Evolutionary conservation across 2,797 vertebrate genomes (phyloP).

Genomic region (Spatula clypeata): DNA sequence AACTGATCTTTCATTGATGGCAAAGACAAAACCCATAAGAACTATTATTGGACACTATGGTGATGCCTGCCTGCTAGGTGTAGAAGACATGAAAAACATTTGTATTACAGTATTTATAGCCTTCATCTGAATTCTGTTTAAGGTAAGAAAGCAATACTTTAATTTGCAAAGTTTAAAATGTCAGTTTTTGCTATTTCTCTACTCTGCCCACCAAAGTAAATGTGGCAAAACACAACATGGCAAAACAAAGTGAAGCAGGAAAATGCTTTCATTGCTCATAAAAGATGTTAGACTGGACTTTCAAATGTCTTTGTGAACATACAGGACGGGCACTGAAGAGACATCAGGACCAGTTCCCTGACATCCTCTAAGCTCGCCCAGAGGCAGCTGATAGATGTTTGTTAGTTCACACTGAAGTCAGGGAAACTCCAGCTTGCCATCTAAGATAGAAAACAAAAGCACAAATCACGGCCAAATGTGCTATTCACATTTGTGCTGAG

Average conservation of each 20-base stretch:
- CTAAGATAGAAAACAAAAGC: not conserved
- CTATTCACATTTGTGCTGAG: constrained; percentile 11
- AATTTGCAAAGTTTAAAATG: not conserved
- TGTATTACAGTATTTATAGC: not conserved
- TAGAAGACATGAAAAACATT: not conserved
- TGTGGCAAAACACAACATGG: rapidly evolving
- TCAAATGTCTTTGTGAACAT: not conserved
- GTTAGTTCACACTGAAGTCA: not conserved
- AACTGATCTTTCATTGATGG: constrained; percentile 4
- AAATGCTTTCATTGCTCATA: not conserved
- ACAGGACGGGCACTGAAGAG: not conserved
- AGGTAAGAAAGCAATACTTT: not conserved
- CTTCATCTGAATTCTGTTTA: not conserved
- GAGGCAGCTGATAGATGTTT: not conserved
- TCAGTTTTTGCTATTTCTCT: not conserved
- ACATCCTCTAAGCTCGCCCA: not conserved
- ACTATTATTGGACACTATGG: not conserved
- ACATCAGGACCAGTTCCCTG: not conserved
- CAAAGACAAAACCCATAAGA: constrained; percentile 21
- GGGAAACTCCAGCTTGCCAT: not conserved
- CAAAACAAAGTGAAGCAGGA: not conserved
- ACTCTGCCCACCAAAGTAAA: not conserved
- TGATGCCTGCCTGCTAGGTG: not conserved
- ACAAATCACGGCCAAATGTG: not conserved
- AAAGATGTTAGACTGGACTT: not conserved